Conservation (phyloP, 2,888 invertebrate species). For the Catonia carolina region DNA sequence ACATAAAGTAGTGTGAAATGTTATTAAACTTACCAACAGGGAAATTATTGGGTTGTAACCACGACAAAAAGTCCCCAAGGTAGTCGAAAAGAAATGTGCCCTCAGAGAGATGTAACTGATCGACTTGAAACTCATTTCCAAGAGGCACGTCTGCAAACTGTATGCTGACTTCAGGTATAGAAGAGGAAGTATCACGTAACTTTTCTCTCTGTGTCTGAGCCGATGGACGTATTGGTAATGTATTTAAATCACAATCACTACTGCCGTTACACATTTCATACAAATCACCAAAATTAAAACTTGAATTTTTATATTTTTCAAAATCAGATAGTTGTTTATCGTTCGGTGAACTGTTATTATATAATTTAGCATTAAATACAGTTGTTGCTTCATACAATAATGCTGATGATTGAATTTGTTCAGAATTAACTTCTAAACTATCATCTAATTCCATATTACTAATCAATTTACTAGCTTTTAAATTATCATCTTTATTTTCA, state of each 20-base stretch:
- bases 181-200: no score
- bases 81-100: conserved; percentile 57
- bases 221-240: conserved; percentile 16
- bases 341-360: no score
- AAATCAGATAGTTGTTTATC: conserved; percentile 3
- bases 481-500: no score
- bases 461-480: no score
- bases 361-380: no score
- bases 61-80: conserved; percentile 54
- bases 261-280: conserved; percentile 17
- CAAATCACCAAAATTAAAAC: conserved; percentile 10
- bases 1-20: no score
- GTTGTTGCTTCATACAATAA: no score
- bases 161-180: conserved; percentile 13
- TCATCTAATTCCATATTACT: no score
- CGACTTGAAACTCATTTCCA: conserved; percentile 43
- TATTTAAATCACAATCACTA: conserved; percentile 16
- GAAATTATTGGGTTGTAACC: conserved; percentile 58
- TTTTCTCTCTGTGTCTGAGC: conserved; percentile 1
- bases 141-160: conserved; percentile 40
- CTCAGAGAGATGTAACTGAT: conserved; percentile 51
- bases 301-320: background rate
- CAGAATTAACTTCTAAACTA: no score
- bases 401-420: no score
- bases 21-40: conserved; percentile 53